These are phyloP conservation scores for Ciconia stormi DNA, from an alignment of 2,113 vertebrate genomes.

Conservation along the genomic window DNA sequence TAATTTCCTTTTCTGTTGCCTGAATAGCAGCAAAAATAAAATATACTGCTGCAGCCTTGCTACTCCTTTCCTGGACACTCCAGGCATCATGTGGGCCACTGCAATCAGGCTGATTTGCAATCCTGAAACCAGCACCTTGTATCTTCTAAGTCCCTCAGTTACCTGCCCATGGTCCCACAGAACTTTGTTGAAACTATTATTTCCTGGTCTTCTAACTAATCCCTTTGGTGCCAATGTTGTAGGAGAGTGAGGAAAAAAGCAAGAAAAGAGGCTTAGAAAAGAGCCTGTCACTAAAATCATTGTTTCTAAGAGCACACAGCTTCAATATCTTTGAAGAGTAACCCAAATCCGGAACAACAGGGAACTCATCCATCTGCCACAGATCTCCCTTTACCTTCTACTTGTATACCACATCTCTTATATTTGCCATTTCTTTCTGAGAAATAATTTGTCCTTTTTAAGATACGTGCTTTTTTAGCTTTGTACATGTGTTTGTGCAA, in stretches of 20 bases:
- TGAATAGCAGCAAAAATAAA: background rate
- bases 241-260: background rate
- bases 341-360: background rate
- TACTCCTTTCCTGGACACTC: background rate
- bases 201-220: background rate
- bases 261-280: background rate
- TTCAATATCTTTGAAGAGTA: background rate
- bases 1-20: background rate
- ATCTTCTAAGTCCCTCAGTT: background rate
- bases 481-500: background rate
- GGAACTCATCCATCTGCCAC: background rate
- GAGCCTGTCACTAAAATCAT: background rate
- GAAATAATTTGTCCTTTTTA: background rate
- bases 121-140: background rate
- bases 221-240: background rate
- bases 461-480: rapidly evolving
- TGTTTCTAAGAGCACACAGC: background rate
- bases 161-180: background rate
- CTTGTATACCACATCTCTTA: background rate
- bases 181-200: background rate
- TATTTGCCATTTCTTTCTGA: background rate
- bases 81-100: background rate
- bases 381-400: background rate
- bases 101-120: background rate
- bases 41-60: background rate